Base-by-base conservation (phyloP, 1,140 invertebrate genomes). In the Whitmania pigra region DNA sequence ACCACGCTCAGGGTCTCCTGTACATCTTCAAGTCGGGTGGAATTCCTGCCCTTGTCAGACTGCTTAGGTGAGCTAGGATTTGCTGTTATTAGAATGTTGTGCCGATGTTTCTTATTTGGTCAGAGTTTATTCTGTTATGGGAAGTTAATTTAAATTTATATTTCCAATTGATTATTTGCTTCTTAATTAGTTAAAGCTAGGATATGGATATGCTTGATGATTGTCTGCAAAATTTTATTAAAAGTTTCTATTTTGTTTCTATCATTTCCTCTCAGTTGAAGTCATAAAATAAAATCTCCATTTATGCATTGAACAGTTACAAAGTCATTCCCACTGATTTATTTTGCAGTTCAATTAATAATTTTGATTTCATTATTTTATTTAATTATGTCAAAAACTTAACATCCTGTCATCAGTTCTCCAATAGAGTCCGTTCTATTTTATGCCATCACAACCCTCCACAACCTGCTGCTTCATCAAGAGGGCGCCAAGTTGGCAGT, bases 1-100 rank as follows among this genome's bases (percentile, higher is more conserved):
- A 97, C 80, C 94, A 97, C 82, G 87, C 93, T 76, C 94, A 97
- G 86, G 96, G 95, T 76, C 83, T 98, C 1, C 82, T 97, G 74
- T 92, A 94, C 27, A 99, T 99, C 77, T 99, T 99, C 83, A 97
- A 97, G 83, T 96, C 93, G 76, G 94, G 94, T 43, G 96, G 95
- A 9, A 99, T 99, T 76, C 92, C 93, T 15, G 94, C 94, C 68
- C 85, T 99, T 40, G 94, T 98, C 11, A 97, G 97, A 83, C 84
- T 98, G 0, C 84, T 99, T 0, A 94, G 73, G 73, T 74, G 40
- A 1, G 43, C 15, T 17, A 49, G n/a, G 43, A 49, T 49, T 49
- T 49, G 43, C 43, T 17, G 13, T 15, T 49, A 11, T 15, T 49
- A 0, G 9, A 49, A 49, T 36, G 6, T 2, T 36, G 31, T 36